Percentiles rank a stretch among this genome's conserved stretches.
phyloP scores from a whole-genome alignment of 1,140 invertebrate species.

The Drosophila guanche region DNA sequence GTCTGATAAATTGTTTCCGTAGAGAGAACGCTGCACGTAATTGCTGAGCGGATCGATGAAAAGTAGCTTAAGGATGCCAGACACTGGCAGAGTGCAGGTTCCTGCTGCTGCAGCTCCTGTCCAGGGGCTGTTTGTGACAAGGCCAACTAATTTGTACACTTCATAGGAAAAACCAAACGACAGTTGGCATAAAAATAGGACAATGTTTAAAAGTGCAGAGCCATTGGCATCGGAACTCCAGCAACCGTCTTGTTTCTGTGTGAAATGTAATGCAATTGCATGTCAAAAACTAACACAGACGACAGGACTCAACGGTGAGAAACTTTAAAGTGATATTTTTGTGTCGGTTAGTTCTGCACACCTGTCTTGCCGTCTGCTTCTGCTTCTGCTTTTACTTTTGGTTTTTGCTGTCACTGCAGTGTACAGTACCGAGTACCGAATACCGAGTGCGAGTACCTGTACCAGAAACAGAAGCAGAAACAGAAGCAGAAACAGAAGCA shows the following conservation, averaged over 20 bases:
- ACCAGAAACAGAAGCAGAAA: slow-evolving; percentile 10
- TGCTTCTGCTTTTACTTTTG: slow-evolving; percentile 20
- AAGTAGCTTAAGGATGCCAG: slow-evolving; percentile 72
- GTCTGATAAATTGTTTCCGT: slow-evolving; percentile 80
- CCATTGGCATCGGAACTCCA: slow-evolving; percentile 27
- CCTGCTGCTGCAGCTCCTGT: slow-evolving; percentile 22
- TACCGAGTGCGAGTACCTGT: not conserved
- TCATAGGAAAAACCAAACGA: slow-evolving; percentile 68
- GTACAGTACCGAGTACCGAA: slow-evolving; percentile 15
- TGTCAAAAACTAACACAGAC: slow-evolving; percentile 78
- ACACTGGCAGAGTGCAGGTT: slow-evolving; percentile 28
- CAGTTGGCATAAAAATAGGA: slow-evolving; percentile 76
- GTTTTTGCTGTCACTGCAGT: slow-evolving; percentile 71
- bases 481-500: slow-evolving; percentile 32
- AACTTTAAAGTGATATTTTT: slow-evolving; percentile 82
- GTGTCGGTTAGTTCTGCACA: slow-evolving; percentile 69
- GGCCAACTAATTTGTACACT: slow-evolving; percentile 81
- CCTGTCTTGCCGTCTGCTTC: slow-evolving; percentile 53
- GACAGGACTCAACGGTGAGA: slow-evolving; percentile 51
- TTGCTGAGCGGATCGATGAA: slow-evolving; percentile 78
- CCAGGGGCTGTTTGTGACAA: slow-evolving; percentile 62
- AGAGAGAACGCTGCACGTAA: slow-evolving; percentile 72
- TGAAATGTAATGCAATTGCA: slow-evolving; percentile 79
- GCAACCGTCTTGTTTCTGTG: slow-evolving; percentile 42
- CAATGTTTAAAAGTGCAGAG: slow-evolving; percentile 59